Evolutionary conservation across 1,140 invertebrate species (phyloP).

Genomic region (Zaprionus nigranus): DNA sequence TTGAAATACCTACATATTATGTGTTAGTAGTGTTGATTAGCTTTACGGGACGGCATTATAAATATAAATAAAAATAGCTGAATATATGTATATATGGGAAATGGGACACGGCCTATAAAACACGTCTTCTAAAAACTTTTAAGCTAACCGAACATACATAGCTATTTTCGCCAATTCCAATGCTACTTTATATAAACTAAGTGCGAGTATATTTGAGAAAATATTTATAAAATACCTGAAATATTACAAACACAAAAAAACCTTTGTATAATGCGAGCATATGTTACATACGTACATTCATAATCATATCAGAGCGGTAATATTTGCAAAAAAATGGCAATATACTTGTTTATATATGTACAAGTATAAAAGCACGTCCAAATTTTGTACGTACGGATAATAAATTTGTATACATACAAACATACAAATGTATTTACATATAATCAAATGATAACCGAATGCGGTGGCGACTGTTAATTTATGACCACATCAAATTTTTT

Average conservation of each 20-base stretch:
- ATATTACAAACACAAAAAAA: slow-evolving; percentile 3
- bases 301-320: slow-evolving; percentile 23
- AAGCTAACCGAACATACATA: too few relatives aligned
- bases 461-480: slow-evolving; percentile 54
- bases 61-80: too few relatives aligned
- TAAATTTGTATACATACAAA: neutral
- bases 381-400: neutral
- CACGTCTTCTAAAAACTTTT: too few relatives aligned
- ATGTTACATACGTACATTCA: slow-evolving; percentile 19
- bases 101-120: too few relatives aligned
- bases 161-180: too few relatives aligned
- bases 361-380: neutral
- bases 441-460: slow-evolving; percentile 67
- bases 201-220: neutral
- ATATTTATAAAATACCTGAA: neutral
- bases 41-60: too few relatives aligned
- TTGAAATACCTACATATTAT: too few relatives aligned
- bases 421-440: slow-evolving; percentile 20
- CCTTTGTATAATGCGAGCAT: slow-evolving; percentile 4
- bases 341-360: slow-evolving; percentile 5
- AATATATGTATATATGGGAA: too few relatives aligned
- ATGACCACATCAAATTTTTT: slow-evolving; percentile 56
- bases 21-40: too few relatives aligned
- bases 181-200: too few relatives aligned
- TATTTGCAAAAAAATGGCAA: slow-evolving; percentile 47